Base-by-base conservation (phyloP, 2,888 invertebrate genomes). In the Blera fallax region DNA sequence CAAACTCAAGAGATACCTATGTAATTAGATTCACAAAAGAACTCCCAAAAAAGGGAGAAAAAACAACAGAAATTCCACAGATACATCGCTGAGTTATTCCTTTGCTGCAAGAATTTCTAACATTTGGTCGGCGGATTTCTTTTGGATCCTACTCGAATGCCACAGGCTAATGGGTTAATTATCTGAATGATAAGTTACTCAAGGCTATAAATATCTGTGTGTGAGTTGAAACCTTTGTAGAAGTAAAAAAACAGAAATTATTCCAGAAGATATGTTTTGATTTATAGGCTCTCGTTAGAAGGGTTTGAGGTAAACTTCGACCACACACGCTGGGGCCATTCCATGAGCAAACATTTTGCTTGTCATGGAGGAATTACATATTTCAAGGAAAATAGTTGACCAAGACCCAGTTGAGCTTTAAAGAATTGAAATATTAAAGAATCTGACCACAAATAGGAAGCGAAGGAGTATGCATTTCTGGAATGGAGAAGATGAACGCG, bases 171-270 rank as follows among this genome's bases (percentile, higher is more conserved):
- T 83, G 78, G 78, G 78, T 83, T 83, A 78, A 83, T 83, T 83
- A 83, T 73, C 82, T 60, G 72, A 78, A 83, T 78, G 82, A 83
- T 83, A 83, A 83, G 78, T 83, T 78, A 73, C 67, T 73, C 40
- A 6, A n/a, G 18, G 37, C 11, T 16, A 58, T 24, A 43, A 16
- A 32, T 40, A 40, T 48, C 45, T 18, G 32, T 48, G 7, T 52
- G 37, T 21, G 37, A 32, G 40, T 14, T 21, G 21, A 16, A 56
- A 50, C 32, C 32, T 56, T 37, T 40, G 27, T n/a, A 43, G 24
- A 11, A 2, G 27, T n/a, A 43, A 18, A 11, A 2, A 7, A 6
- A 29, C 21, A 40, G 21, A 34, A 24, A 16, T 32, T 6, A 11
- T 14, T 43, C 24, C 40, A 16, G 8, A 34, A n/a, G 56, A 14